Evolutionary conservation across 1,140 invertebrate species (phyloP).

Genomic region (Bombus affinis): DNA sequence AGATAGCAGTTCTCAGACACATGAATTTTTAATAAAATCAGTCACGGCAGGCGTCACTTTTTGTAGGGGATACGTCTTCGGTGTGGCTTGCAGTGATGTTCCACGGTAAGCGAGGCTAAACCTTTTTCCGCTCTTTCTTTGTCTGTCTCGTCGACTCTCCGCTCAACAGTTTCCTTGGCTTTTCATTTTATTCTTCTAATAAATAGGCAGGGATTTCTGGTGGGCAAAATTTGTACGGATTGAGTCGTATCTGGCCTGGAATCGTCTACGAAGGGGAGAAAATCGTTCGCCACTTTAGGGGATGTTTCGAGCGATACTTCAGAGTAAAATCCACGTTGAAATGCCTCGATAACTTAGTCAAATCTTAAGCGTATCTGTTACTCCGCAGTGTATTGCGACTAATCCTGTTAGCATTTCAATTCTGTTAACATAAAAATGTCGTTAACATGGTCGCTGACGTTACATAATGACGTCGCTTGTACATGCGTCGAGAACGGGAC

Average conservation of each 20-base stretch:
- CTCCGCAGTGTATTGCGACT: background rate
- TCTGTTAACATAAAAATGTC: no score
- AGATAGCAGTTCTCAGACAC: conserved; percentile 65
- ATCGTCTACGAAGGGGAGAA: background rate
- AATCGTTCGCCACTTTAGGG: conserved; percentile 15
- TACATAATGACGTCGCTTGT: conserved; percentile 64
- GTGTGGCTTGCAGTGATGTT: background rate
- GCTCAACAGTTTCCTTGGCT: background rate
- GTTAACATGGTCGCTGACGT: conserved; percentile 63
- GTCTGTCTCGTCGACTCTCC: background rate
- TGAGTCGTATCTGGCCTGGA: background rate
- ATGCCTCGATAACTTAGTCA: conserved; percentile 41
- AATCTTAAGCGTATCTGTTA: conserved; percentile 57
- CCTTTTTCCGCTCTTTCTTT: background rate
- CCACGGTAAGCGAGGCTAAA: conserved; percentile 18
- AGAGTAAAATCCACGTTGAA: conserved; percentile 25
- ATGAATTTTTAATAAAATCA: conserved; percentile 76
- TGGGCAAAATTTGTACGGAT: background rate
- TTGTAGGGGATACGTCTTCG: background rate
- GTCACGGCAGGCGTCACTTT: conserved; percentile 48
- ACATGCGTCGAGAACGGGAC: conserved; percentile 48
- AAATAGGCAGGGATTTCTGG: background rate
- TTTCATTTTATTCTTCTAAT: conserved; percentile 14
- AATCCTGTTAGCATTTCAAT: no score
- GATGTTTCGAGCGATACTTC: conserved; percentile 17